A percentile compares a stretch with the other conserved stretches of the same genome.
phyloP scores from a whole-genome alignment of 2,113 vertebrate genomes.

The Miniopterus natalensis region DNA sequence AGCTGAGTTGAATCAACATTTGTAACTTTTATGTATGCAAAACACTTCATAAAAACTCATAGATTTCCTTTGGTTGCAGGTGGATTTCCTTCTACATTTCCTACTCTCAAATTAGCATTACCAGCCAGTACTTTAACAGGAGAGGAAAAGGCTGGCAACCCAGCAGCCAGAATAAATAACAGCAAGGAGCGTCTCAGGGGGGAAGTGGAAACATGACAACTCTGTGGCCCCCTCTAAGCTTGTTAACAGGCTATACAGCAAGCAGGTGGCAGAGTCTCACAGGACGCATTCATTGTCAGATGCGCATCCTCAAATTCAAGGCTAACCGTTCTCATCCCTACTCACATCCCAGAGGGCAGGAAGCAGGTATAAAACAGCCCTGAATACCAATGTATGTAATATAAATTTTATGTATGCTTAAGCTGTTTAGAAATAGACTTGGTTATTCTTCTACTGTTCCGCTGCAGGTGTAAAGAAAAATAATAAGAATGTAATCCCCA shows the following conservation, averaged over 20 bases:
- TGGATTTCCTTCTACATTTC: conserved; percentile 58
- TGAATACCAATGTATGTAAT: conserved; percentile 58
- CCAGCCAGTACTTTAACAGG: conserved; percentile 40
- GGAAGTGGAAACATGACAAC: conserved; percentile 3
- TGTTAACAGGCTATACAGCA: conserved; percentile 45
- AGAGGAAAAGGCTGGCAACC: conserved; percentile 52
- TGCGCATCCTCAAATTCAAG: conserved; percentile 63
- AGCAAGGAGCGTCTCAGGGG: conserved; percentile 5
- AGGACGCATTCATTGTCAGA: conserved; percentile 56
- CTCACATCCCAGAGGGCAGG: conserved; percentile 36
- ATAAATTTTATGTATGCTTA: conserved; percentile 56
- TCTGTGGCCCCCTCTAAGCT: conserved; percentile 41
- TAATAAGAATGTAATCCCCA: not conserved
- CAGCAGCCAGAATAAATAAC: conserved; percentile 66
- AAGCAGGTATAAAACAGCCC: conserved; percentile 54
- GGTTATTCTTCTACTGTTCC: conserved; percentile 11
- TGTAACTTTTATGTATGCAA: conserved; percentile 33
- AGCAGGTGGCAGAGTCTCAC: conserved; percentile 60
- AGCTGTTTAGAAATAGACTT: conserved; percentile 59
- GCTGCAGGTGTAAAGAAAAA: conserved; percentile 47
- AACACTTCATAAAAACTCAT: conserved; percentile 45
- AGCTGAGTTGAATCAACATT: conserved; percentile 66
- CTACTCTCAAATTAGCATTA: conserved; percentile 58
- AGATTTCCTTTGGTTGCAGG: conserved; percentile 64
- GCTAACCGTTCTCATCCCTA: conserved; percentile 61